Conservation (phyloP, 2,888 invertebrate species). For the Agrochola lota region DNA sequence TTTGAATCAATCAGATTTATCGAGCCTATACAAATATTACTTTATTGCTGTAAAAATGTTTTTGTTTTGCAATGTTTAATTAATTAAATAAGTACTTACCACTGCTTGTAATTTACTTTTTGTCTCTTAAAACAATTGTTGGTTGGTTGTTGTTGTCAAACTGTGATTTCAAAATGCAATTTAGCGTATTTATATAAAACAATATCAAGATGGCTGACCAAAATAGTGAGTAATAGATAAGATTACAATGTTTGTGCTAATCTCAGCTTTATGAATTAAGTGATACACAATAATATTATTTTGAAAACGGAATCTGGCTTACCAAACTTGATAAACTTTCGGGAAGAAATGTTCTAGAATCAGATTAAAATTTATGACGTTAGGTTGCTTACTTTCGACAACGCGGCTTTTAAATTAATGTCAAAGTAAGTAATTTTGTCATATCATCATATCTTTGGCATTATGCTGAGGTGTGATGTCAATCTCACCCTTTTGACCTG, state of each 20-base stretch:
- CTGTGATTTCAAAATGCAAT: constrained; percentile 51
- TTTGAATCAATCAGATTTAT: neutral
- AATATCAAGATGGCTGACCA: constrained; percentile 40
- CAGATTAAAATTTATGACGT: neutral
- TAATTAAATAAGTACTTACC: constrained; percentile 26
- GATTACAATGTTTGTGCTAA: constrained; percentile 61
- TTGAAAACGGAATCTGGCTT: neutral
- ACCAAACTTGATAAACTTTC: constrained; percentile 8
- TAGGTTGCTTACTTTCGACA: neutral
- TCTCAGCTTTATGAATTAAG: constrained; percentile 43
- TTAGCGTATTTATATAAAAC: constrained; percentile 66
- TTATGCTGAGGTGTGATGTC: neutral
- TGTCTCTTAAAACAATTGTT: neutral
- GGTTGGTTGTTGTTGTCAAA: constrained; percentile 40
- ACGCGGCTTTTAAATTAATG: neutral
- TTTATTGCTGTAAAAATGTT: too few relatives aligned
- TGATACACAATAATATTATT: constrained; percentile 3
- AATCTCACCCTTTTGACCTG: neutral
- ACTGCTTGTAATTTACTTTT: neutral
- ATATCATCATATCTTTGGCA: neutral
- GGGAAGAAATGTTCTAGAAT: constrained; percentile 28
- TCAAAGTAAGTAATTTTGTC: too few relatives aligned
- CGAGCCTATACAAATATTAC: too few relatives aligned
- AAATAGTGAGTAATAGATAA: constrained; percentile 59
- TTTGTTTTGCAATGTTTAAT: neutral